Evolutionary conservation across 2,113 vertebrate genomes (phyloP).

Genomic region (Pachycephala philippinensis): DNA sequence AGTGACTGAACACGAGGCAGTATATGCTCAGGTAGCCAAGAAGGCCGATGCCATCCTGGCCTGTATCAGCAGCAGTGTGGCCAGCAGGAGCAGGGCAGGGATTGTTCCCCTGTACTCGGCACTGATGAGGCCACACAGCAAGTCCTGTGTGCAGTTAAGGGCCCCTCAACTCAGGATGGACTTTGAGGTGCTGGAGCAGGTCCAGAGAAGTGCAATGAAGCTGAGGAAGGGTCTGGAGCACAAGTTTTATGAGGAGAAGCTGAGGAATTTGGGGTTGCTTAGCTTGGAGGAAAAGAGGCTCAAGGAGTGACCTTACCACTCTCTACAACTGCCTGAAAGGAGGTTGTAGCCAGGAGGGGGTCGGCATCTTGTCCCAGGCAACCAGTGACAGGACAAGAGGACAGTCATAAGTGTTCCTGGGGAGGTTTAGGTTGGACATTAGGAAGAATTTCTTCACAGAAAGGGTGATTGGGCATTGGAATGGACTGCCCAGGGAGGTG

Average conservation of each 20-base stretch:
- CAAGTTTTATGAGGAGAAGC: not conserved
- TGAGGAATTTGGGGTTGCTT: not conserved
- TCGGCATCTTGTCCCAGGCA: not conserved
- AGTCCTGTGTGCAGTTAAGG: not conserved
- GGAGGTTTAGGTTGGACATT: not conserved
- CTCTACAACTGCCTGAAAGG: not conserved
- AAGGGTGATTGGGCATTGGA: not conserved
- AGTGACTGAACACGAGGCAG: rapidly evolving
- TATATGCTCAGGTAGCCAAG: not conserved
- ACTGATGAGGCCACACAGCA: rapidly evolving
- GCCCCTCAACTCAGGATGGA: not conserved
- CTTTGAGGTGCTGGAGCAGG: not conserved
- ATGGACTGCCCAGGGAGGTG: not conserved
- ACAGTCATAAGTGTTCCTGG: not conserved
- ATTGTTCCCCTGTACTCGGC: rapidly evolving
- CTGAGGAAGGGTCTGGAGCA: not conserved
- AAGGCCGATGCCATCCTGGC: not conserved
- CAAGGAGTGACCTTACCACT: not conserved
- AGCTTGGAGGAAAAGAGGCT: not conserved
- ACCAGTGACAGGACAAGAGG: not conserved
- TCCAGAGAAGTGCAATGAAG: not conserved
- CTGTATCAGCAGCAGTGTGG: rapidly evolving
- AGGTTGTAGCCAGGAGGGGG: rapidly evolving
- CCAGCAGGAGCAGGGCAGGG: not conserved
- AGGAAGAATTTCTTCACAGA: not conserved